Base-by-base conservation (phyloP, 1,140 invertebrate genomes). In the Drosophila ananassae region DNA sequence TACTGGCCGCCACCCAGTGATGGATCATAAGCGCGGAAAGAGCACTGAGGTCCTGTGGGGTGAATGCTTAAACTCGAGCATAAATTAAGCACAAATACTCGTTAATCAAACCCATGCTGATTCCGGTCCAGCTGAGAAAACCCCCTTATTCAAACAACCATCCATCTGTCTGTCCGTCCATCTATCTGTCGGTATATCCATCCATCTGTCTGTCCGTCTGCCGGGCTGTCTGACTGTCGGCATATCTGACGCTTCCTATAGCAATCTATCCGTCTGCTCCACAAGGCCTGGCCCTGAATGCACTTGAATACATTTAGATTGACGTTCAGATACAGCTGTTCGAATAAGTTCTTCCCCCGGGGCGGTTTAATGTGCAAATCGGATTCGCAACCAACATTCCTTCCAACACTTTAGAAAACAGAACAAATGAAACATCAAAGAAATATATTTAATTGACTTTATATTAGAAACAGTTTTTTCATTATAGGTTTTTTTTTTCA, bases 281-380 rank as follows among this genome's bases (percentile, higher is more conserved):
- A 44, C 25, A 41, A 47, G 41, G 37, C 58, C 48, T 22, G 41
- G 62, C 54, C 50, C 56, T 55, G 50, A 85, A 87, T 85, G 78
- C 82, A 89, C 78, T 79, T 82, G 83, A 89, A 89, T 85, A 85
- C 83, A 74, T 79, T 85, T 75, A 85, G 83, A 85, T 85, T 85
- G 82, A 85, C 82, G 77, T 79, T 63, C 73, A 85, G 82, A 85
- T 89, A 87, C 74, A 82, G 62, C 73, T 87, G 76, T 74, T 80
- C 61, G 82, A 84, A 34, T 46, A 13, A 44, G 64, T 34, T 21
- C 12, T 8, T 13, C 25, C n/a, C 22, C 12, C 21, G 37, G 34
- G 10, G 1, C 32, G 22, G 7, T 52, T 64, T 67, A 52, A 53
- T 67, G 60, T 32, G 13, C 59, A 21, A 39, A 21, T 51, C 21